Evolutionary conservation across 2,797 vertebrate genomes (phyloP), one percentile per base, ranked within the genome.

Genomic region (Coregonus ussuriensis): DNA sequence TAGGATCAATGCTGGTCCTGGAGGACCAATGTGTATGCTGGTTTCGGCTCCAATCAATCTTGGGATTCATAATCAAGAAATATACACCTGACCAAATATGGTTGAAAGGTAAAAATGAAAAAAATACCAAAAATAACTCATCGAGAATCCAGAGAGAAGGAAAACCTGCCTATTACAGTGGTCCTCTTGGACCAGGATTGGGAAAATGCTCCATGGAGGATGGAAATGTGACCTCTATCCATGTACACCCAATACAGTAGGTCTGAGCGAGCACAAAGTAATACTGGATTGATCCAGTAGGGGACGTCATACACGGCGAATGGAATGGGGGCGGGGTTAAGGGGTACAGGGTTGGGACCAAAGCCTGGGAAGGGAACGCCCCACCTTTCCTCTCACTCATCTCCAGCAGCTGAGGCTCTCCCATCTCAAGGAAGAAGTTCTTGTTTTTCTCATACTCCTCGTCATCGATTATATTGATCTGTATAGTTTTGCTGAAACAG

Each of bases 391-490:
- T 96, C 93, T 96, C 94, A 96, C 96, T 99, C 97, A 98, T 98
- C 94, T 99, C 97, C 96, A 99, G 92, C 94, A 98, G 93, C 82
- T 88, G 95, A 80, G 97, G 98, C 79, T 96, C 96, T 89, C 96
- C 96, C 62, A 99, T 93, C 93, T 98, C 96, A 87, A 99, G 86
- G 95, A 96, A 97, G 95, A 99, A 97, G 94, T 95, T 98, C 97
- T 99, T 99, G 96, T 99, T 99, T 95, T 99, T 99, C 94, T 99
- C 98, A 92, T 99, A 99, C 82, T 98, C 96, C 93, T 99, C 98
- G 88, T 99, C 98, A 92, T 98, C 98, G 90, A 99, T 95, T 92
- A 99, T 94, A 94, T 96, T 97, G 96, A 99, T 96, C 92, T 93
- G 95, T 94, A 99, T 91, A 83, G 90, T 93, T 96, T 99, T 98